Evolutionary conservation across 2,113 vertebrate species (phyloP), one percentile per base, ranked within the genome.

Genomic region (Arenaria interpres): DNA sequence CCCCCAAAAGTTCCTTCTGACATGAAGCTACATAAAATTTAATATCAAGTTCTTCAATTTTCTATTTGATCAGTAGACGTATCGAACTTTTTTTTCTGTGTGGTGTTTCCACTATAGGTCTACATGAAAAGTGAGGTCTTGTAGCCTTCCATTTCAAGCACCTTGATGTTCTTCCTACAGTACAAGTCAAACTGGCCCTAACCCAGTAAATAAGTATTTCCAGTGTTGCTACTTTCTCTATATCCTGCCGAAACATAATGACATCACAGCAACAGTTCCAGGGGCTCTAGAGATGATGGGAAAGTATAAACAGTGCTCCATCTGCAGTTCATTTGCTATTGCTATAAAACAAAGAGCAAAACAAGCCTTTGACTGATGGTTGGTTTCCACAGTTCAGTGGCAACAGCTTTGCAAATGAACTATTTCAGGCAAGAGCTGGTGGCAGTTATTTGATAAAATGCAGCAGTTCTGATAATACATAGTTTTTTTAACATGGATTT

Each of bases 251-350:
- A 51, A 81, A 41, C 1, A 14, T 59, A 80, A 30, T 72, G 87
- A 89, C 85, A 93, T 90, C 89, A 86, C 73, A 76, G 75, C 4
- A 15, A 45, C 80, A 9, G 43, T 24, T 92, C 78, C 75, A 48
- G 7, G 51, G 74, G 46, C 79, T 88, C 51, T 59, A 4, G 62
- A 94, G 64, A 82, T 53, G 60, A 90, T 94, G 71, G 71, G 88
- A 90, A 97, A 95, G 35, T 95, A 89, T 95, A 97, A 97, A 97
- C 85, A 92, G 74, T 68, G 51, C 72, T 83, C 88, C 94, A 89
- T 96, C 94, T 97, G 92, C 85, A 96, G 95, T 51, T 96, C 88
- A 66, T 92, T 95, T 94, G 81, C 76, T 93, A 85, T 72, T 2
- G 7, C 85, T 89, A n/a, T 50, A 68, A 93, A 87, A 35, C 57